phyloP scores from a whole-genome alignment of 2,113 vertebrate genomes.

The Acanthochromis polyacanthus region DNA sequence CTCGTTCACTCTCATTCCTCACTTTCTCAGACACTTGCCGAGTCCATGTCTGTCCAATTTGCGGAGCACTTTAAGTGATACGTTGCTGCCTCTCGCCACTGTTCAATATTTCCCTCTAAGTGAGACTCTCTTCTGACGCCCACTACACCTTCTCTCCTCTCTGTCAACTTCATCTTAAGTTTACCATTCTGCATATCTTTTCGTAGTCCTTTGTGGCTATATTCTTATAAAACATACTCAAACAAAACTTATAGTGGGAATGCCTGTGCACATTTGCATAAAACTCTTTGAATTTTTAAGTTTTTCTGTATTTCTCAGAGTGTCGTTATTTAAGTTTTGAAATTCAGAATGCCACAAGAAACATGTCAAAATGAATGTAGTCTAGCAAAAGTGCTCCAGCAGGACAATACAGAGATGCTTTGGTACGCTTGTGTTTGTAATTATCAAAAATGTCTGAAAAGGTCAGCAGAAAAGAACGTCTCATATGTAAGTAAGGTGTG shows the following conservation, averaged over 20 bases:
- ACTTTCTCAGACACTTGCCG: conserved; percentile 56
- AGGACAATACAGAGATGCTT: neutral
- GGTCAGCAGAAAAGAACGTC: neutral
- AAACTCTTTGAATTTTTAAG: conserved; percentile 9
- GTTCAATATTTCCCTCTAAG: conserved; percentile 63
- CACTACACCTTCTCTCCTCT: conserved; percentile 58
- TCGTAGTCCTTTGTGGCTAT: conserved; percentile 17
- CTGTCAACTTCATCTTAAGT: conserved; percentile 51
- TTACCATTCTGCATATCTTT: conserved; percentile 27
- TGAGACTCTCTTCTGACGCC: conserved; percentile 51
- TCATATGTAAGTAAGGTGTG: neutral
- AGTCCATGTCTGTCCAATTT: conserved; percentile 72
- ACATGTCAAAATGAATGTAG: neutral
- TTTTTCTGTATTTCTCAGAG: neutral
- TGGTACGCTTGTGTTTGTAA: neutral
- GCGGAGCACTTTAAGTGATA: conserved; percentile 65
- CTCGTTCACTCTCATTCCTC: conserved; percentile 58
- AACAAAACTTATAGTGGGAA: conserved; percentile 18
- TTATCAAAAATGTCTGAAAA: neutral
- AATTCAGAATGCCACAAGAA: conserved; percentile 6
- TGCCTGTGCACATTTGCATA: conserved; percentile 15
- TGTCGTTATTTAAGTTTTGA: conserved; percentile 9
- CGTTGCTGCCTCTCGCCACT: conserved; percentile 43
- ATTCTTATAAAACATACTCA: conserved; percentile 21
- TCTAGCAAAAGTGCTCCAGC: neutral